These are phyloP conservation scores for Drosophila siamana DNA, from an alignment of 2,888 invertebrate species.

Conservation along the genomic window DNA sequence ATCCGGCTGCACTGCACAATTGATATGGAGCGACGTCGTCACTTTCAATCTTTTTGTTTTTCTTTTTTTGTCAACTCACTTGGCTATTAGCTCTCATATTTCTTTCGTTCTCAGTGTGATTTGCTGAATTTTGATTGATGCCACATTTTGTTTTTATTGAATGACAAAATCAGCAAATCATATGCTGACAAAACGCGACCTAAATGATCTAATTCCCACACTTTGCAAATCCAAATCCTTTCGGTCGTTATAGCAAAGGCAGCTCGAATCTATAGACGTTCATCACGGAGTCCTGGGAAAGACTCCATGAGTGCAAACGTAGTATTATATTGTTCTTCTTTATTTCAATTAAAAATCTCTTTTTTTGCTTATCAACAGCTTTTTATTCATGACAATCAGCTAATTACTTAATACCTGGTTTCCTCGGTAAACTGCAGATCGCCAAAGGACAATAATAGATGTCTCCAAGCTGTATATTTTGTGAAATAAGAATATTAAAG, in stretches of 20 bases:
- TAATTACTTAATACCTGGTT: too few relatives aligned
- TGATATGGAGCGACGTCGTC: constrained; percentile 40
- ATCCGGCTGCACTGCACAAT: constrained; percentile 53
- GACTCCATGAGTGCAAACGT: too few relatives aligned
- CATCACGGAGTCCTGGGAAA: too few relatives aligned
- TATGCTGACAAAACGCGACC: neutral
- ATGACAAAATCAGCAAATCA: constrained; percentile 25
- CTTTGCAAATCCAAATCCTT: neutral
- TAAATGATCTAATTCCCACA: neutral
- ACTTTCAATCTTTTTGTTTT: constrained; percentile 18
- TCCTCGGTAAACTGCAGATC: too few relatives aligned
- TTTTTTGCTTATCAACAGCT: too few relatives aligned
- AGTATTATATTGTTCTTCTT: too few relatives aligned
- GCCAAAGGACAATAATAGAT: too few relatives aligned
- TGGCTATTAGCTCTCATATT: constrained; percentile 14
- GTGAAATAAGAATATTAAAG: too few relatives aligned
- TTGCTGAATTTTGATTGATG: constrained; percentile 17
- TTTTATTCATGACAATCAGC: too few relatives aligned
- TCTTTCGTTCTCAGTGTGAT: constrained; percentile 19
- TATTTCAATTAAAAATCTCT: too few relatives aligned
- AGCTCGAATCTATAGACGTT: neutral
- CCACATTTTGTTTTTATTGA: constrained; percentile 24
- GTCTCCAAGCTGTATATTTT: too few relatives aligned
- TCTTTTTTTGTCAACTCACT: constrained; percentile 23
- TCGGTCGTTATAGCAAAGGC: neutral